A percentile compares a stretch with the other conserved stretches of the same genome.
These are phyloP conservation scores for Pollenia labialis DNA, from an alignment of 2,888 invertebrate species.

Conservation along the genomic window DNA sequence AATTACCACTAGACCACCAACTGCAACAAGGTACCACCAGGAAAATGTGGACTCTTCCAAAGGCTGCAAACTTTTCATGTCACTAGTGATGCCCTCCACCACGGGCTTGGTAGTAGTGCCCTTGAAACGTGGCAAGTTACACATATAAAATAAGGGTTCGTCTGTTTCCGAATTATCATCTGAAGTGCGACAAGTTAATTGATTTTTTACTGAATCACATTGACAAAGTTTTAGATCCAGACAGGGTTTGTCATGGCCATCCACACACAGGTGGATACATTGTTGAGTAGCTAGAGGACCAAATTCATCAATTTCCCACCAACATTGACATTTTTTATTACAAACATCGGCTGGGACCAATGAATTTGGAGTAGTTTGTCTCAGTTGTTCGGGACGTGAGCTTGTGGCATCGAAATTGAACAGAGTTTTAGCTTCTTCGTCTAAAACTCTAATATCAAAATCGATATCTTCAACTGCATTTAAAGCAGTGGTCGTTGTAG, in stretches of 20 bases:
- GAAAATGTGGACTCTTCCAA: background rate
- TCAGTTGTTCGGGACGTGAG: background rate
- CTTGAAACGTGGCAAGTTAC: background rate
- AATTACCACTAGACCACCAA: background rate
- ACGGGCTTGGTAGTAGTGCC: background rate
- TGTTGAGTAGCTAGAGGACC: constrained; percentile 29
- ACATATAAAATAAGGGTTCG: constrained; percentile 46
- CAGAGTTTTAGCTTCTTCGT: background rate
- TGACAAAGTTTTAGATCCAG: constrained; percentile 73
- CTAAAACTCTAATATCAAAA: too few relatives aligned
- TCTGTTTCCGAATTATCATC: constrained; percentile 1
- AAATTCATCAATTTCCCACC: constrained; percentile 64
- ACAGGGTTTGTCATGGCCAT: constrained; percentile 76
- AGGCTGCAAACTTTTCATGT: constrained; percentile 26
- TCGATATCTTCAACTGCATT: background rate
- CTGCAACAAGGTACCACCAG: constrained; percentile 25
- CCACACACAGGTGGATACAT: constrained; percentile 75
- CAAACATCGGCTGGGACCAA: constrained; percentile 17
- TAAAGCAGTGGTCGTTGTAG: too few relatives aligned
- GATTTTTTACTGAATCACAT: constrained; percentile 68
- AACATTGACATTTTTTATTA: constrained; percentile 47
- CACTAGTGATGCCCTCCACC: background rate
- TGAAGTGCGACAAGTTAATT: constrained; percentile 70
- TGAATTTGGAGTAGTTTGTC: background rate
- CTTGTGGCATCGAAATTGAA: background rate